Percentiles rank a stretch among this genome's conserved stretches.
These are phyloP conservation scores for Centruroides sculpturatus DNA, from an alignment of 1,140 invertebrate genomes.

Conservation along the genomic window DNA sequence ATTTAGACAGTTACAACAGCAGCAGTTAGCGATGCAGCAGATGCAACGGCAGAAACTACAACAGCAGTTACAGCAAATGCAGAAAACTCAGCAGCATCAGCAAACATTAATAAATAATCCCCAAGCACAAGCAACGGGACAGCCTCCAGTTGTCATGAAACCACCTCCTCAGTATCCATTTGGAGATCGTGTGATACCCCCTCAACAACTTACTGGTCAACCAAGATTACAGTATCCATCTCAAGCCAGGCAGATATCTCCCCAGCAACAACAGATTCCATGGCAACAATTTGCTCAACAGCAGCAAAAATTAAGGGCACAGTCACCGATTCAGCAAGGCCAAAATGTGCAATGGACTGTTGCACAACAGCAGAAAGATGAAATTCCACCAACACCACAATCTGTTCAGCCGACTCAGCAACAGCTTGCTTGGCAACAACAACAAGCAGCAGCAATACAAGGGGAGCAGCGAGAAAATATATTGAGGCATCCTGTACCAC, in stretches of 20 bases:
- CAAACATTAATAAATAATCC: background rate
- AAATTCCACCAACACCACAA: background rate
- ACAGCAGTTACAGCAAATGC: slow-evolving; percentile 35
- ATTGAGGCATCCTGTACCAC: background rate
- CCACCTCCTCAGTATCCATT: slow-evolving; percentile 14
- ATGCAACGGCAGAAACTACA: slow-evolving; percentile 37
- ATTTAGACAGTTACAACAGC: slow-evolving; percentile 44
- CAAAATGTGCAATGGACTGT: background rate
- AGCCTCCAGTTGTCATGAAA: slow-evolving; percentile 13
- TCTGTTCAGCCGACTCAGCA: background rate
- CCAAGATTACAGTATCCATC: slow-evolving; percentile 13
- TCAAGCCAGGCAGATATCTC: slow-evolving; percentile 10
- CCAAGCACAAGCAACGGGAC: background rate
- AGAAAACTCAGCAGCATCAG: slow-evolving; percentile 28
- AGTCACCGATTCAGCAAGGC: background rate
- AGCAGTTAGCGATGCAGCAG: slow-evolving; percentile 57
- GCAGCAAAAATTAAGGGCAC: slow-evolving; percentile 8
- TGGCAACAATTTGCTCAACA: slow-evolving; percentile 8
- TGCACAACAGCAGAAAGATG: background rate
- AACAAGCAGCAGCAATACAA: background rate
- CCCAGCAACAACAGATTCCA: slow-evolving; percentile 3
- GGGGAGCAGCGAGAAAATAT: too few species aligned
- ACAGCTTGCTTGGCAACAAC: slow-evolving; percentile 7
- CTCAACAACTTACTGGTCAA: slow-evolving; percentile 12
- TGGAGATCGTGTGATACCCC: background rate